These are phyloP conservation scores for Zaprionus vittiger DNA, from an alignment of 1,140 invertebrate species.

Conservation along the genomic window DNA sequence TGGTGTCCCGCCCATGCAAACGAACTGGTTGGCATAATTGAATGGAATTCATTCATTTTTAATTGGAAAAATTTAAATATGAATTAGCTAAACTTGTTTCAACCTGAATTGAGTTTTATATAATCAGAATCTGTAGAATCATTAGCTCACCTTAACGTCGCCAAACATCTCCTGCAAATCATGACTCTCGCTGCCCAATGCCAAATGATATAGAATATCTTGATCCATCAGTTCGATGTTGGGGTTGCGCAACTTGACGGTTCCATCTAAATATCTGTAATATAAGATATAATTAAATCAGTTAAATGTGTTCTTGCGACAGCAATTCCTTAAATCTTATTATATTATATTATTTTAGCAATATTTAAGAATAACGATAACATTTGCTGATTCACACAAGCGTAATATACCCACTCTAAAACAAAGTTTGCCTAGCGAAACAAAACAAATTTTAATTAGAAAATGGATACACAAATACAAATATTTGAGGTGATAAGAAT, in stretches of 20 bases:
- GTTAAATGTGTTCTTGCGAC: neutral
- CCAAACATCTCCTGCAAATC: slow-evolving; percentile 98
- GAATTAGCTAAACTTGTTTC: slow-evolving; percentile 20
- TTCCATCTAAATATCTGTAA: slow-evolving; percentile 91
- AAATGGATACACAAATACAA: neutral
- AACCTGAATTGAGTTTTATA: neutral
- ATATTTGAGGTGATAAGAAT: slow-evolving; percentile 11
- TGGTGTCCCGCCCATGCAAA: slow-evolving; percentile 98
- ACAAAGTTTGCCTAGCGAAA: neutral
- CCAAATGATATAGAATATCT: slow-evolving; percentile 97
- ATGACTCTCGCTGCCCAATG: slow-evolving; percentile 94
- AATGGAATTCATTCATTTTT: slow-evolving; percentile 1
- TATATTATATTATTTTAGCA: neutral
- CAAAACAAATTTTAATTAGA: neutral
- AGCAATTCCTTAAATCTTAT: neutral
- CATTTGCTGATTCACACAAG: too few species aligned
- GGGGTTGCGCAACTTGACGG: slow-evolving; percentile 92
- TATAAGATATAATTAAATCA: neutral
- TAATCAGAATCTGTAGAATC: neutral
- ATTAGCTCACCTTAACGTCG: slow-evolving; percentile 93
- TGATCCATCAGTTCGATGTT: slow-evolving; percentile 96
- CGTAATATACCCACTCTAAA: too few species aligned
- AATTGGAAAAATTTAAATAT: slow-evolving; percentile 6
- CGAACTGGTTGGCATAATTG: slow-evolving; percentile 89
- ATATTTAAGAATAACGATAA: too few species aligned